Conservation (phyloP, 2,113 vertebrate species). For the Entelurus aequoreus region DNA sequence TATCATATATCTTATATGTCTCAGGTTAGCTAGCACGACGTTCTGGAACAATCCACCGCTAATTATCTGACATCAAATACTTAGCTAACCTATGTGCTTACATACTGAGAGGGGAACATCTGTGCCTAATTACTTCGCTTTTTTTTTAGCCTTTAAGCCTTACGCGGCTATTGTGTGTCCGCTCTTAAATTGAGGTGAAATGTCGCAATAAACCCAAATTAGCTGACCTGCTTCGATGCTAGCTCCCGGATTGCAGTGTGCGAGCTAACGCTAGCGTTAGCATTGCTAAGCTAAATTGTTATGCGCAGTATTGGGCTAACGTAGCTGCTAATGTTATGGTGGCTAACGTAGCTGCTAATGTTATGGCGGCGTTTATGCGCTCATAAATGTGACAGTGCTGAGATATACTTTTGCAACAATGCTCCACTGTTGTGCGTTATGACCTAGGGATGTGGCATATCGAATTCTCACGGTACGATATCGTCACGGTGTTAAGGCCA, state of each 20-base stretch:
- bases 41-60: conserved; percentile 18
- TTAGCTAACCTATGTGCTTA: conserved; percentile 48
- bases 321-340: conserved; percentile 11
- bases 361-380: not conserved
- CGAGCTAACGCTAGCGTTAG: conserved; percentile 44
- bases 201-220: conserved; percentile 24
- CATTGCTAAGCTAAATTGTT: conserved; percentile 44
- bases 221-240: conserved; percentile 35
- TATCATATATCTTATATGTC: not conserved
- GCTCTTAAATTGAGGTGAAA: not conserved
- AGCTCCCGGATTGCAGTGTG: too few relatives aligned
- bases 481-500: too few relatives aligned
- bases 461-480: too few relatives aligned
- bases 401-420: conserved; percentile 24
- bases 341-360: conserved; percentile 29
- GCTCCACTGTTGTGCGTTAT: conserved; percentile 29
- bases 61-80: conserved; percentile 33
- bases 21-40: conserved; percentile 45
- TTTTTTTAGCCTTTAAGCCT: conserved; percentile 36
- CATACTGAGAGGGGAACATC: conserved; percentile 55
- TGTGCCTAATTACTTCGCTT: conserved; percentile 61
- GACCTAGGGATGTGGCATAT: too few relatives aligned
- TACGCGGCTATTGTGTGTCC: conserved; percentile 6
- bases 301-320: conserved; percentile 45
- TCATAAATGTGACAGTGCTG: conserved; percentile 24